phyloP scores from a whole-genome alignment of 2,797 vertebrate genomes.

The Tapera naevia region DNA sequence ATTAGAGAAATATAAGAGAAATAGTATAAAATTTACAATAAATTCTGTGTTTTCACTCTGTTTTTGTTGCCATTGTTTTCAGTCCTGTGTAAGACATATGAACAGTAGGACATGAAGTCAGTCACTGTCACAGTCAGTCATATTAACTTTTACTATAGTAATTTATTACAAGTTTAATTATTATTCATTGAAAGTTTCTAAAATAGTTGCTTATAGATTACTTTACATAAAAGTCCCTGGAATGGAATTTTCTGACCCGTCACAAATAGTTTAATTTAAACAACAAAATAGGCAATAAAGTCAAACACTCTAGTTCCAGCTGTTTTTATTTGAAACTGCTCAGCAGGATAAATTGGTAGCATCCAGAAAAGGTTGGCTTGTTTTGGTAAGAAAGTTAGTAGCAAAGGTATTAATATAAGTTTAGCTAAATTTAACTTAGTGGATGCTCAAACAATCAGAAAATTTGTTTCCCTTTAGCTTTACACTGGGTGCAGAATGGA shows the following conservation, averaged over 20 bases:
- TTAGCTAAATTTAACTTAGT: neutral
- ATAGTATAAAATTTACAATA: neutral
- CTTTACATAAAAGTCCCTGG: neutral
- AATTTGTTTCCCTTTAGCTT: conserved; percentile 3
- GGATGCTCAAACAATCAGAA: neutral
- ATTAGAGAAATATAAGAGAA: neutral
- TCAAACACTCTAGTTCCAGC: neutral
- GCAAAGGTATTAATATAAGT: conserved; percentile 27
- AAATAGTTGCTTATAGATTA: neutral
- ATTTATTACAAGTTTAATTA: neutral
- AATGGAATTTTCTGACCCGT: neutral
- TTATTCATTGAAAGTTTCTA: neutral
- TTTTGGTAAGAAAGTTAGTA: neutral
- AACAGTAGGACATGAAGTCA: neutral
- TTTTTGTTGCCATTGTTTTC: neutral
- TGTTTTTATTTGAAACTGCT: neutral
- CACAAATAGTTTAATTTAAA: neutral
- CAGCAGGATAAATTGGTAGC: neutral
- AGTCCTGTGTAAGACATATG: neutral
- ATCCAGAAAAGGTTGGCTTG: neutral
- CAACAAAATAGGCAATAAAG: neutral
- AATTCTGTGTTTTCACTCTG: neutral
- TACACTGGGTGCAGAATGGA: neutral
- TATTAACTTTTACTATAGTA: neutral
- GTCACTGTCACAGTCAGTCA: neutral